phyloP scores from a whole-genome alignment of 2,113 vertebrate genomes.

The Camelus bactrianus region DNA sequence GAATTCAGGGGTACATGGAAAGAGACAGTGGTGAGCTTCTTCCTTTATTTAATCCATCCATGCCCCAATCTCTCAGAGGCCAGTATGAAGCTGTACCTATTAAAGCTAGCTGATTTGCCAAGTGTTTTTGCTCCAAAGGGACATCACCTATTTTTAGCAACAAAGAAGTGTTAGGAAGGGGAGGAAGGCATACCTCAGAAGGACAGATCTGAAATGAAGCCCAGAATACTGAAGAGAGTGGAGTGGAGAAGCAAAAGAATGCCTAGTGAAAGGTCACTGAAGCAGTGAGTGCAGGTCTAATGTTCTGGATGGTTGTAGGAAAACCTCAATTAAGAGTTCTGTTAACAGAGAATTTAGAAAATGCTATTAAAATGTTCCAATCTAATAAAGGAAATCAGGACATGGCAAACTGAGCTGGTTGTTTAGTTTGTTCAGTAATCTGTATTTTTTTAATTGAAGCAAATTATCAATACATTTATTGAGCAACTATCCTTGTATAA shows the following conservation, averaged over 20 bases:
- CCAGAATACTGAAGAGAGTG: conserved; percentile 70
- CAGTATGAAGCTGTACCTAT: conserved; percentile 60
- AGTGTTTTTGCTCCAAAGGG: conserved; percentile 80
- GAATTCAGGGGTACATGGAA: conserved; percentile 45
- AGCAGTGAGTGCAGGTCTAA: neutral
- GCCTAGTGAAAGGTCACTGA: conserved; percentile 46
- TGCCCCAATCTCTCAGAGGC: conserved; percentile 33
- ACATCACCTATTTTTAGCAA: conserved; percentile 83
- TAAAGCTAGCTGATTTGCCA: conserved; percentile 78
- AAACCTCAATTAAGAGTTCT: conserved; percentile 20
- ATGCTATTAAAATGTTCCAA: conserved; percentile 26
- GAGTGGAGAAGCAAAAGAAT: conserved; percentile 24
- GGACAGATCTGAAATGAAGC: conserved; percentile 81
- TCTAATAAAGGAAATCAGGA: conserved; percentile 49
- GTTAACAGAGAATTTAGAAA: conserved; percentile 55
- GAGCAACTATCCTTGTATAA: neutral
- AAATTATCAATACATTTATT: conserved; percentile 43
- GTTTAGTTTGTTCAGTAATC: conserved; percentile 37
- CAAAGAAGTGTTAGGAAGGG: conserved; percentile 82
- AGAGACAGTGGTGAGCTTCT: neutral
- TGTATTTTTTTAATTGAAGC: neutral
- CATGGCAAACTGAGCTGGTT: neutral
- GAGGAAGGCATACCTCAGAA: conserved; percentile 80
- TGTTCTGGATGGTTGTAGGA: neutral
- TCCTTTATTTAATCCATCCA: conserved; percentile 35